Evolutionary conservation across 1,140 invertebrate genomes (phyloP), one percentile per base, ranked within the genome.

Genomic region (Calephelis nemesis): DNA sequence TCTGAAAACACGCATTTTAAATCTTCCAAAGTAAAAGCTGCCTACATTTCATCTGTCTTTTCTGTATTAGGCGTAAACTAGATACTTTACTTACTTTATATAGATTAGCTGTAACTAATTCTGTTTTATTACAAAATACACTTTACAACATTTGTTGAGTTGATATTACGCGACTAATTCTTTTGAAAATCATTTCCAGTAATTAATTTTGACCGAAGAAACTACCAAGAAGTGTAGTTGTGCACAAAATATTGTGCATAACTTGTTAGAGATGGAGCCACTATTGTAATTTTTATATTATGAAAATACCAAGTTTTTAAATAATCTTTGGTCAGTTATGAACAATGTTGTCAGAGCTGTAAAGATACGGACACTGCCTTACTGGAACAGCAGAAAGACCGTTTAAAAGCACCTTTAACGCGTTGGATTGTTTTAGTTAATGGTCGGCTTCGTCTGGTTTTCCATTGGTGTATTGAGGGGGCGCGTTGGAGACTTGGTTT

Each of bases 391-490:
- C 30, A 60, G 47, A 63, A 63, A 62, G 49, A 63, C 66, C 48
- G 68, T 72, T 45, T 67, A 0, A 52, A 71, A 81, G 79, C 83
- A 78, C 80, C 75, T 75, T 58, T 72, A 60, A 73, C 77, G 74
- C 67, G 75, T 70, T 70, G 68, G 67, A 68, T 68, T 67, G 65
- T 50, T 69, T 54, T 76, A 65, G 63, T 68, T 71, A 76, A 72
- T 81, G 71, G 30, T 87, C 76, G 62, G 82, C 79, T 73, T 82
- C 76, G 60, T 79, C 76, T 49, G 87, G 83, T 78, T 81, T 83
- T 52, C 81, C 88, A 79, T 91, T 91, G 75, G 84, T 85, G 77
- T 92, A 92, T 62, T 89, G 84, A 30, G 90, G 90, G 67, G 90
- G 88, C 13, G 84, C 79, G 64, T 75, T 82, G 74, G 74, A 63